Base-by-base conservation (phyloP, 2,888 invertebrate genomes). In the Melanargia galathea region DNA sequence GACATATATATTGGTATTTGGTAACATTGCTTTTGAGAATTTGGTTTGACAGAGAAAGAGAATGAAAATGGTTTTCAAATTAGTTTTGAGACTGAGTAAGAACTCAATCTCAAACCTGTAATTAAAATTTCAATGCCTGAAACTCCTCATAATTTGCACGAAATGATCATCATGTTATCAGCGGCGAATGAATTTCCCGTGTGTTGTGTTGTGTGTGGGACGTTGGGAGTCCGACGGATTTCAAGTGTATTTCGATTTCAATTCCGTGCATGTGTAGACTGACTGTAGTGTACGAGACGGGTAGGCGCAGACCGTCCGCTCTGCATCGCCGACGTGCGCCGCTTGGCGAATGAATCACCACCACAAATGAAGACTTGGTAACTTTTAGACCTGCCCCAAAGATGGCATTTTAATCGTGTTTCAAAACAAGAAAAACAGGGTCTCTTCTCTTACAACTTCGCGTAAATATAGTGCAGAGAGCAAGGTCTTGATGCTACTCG, bases 271-370 rank as follows among this genome's bases (percentile, higher is more conserved):
- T 56, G 60, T 65, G 60, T 66, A 55, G 52, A 52, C 10, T 40
- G n/a, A 2, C 2, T 2, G 16, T n/a, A 26, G 10, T 18, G 35
- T 33, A 18, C 6, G 35, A 35, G 52, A 33, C 33, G 49, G 30
- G 38, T 45, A 62, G 55, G 58, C 58, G 65, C 57, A 56, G 67
- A 59, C 64, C 52, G n/a, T 63, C 64, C 68, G 70, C 63, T 61
- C 56, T 54, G 66, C 64, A 62, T 66, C 67, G 40, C 61, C 56
- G 73, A 84, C 84, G 85, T 86, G 85, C 80, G 73, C 71, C 68
- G 86, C 74, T 78, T 84, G 75, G 75, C 76, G 80, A 83, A 83
- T 85, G 82, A 84, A 80, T 80, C 80, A 63, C 64, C 52, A 73
- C 75, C 76, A 77, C 77, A 66, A 69, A 64, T 75, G 45, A 11